Evolutionary conservation across 2,113 vertebrate species (phyloP), one percentile per base, ranked within the genome.

Genomic region (Grus americana): DNA sequence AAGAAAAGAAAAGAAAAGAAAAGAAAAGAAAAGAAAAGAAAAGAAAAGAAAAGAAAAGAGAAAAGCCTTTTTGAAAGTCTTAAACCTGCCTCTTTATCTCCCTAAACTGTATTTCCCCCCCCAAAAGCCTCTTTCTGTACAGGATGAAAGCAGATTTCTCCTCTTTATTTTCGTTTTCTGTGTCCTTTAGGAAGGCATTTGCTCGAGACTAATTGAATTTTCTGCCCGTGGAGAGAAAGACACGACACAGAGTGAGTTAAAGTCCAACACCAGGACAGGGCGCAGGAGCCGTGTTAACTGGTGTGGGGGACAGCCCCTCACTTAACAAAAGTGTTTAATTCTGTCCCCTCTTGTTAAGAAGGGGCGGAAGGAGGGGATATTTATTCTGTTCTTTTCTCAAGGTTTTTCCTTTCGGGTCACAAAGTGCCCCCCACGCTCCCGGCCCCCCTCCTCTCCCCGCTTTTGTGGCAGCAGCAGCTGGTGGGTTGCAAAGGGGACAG

Each of bases 201-300:
- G 98, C 98, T 98, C 93, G 98, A 98, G 97, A 98, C 98, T 98
- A 98, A 98, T 98, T 98, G 97, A 98, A 98, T 98, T 98, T 98
- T 98, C 98, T 98, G 98, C 98, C 97, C 76, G 8, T 88, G 95
- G 96, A 97, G 94, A 97, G 92, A 96, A 96, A 97, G 96, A 96
- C 93, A 97, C 79, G 96, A 92, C 89, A 88, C 47, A 68, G 91
- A 97, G 95, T 90, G 93, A 95, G 94, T 97, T 97, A 96, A 97
- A 97, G 86, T 90, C 95, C 79, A 34, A 96, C 92, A 95, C 94
- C 95, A 96, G 95, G 94, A 94, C 91, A 94, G 88, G 85, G 96
- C 38, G 65, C 95, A 95, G 79, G 88, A 97, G 93, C 95, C 74
- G 78, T 97, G 96, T 98, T 98, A 98, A 98, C 97, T 93, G 96